Conservation (phyloP, 2,113 vertebrate species). For the Myrmecophaga tridactyla region DNA sequence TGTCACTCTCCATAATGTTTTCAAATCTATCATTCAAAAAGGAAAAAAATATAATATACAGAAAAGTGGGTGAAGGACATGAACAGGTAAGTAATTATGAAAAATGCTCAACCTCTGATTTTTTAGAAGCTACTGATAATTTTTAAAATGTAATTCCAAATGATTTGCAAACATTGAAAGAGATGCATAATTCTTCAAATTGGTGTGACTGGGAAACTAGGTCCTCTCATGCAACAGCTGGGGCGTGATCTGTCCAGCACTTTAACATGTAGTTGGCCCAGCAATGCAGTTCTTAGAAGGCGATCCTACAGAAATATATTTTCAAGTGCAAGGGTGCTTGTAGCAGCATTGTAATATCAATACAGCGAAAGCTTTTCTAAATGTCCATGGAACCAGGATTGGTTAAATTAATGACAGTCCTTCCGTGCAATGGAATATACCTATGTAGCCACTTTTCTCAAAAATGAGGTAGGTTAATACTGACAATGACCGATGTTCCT, state of each 20-base stretch:
- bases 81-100: neutral
- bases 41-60: neutral
- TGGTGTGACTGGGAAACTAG: neutral
- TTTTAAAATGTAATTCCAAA: neutral
- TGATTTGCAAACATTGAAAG: neutral
- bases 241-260: neutral
- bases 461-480: slow-evolving; percentile 34
- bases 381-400: neutral
- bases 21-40: neutral
- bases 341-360: neutral
- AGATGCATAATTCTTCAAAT: neutral
- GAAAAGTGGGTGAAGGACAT: neutral
- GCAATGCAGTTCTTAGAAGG: neutral
- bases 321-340: neutral
- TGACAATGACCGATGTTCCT: neutral
- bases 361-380: neutral
- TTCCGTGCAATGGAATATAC: neutral
- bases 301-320: neutral
- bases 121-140: no score
- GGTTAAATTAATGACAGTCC: neutral
- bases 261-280: neutral
- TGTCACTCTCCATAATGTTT: neutral
- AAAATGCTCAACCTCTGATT: neutral
- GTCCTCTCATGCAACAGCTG: accelerated
- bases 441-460: neutral